Conservation (phyloP, 2,113 vertebrate species). For the Vicugna pacos region DNA sequence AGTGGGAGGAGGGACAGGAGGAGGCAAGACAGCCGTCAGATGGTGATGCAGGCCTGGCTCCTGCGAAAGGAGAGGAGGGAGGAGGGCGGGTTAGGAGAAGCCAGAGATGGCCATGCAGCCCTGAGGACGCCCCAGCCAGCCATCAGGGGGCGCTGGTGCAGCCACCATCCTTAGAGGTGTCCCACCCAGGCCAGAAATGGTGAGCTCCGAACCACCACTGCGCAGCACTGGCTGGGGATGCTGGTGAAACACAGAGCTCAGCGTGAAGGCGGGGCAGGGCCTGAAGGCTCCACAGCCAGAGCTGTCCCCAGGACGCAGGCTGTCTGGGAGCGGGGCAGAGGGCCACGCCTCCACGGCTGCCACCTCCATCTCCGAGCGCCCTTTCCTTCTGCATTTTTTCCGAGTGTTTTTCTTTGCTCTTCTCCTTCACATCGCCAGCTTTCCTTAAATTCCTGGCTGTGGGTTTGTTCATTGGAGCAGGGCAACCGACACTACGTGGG, state of each 20-base stretch:
- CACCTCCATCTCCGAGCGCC: background rate
- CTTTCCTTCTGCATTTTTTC: background rate
- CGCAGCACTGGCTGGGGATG: rapidly evolving
- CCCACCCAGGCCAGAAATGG: rapidly evolving
- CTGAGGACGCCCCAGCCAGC: background rate
- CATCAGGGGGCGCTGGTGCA: rapidly evolving
- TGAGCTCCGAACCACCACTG: rapidly evolving
- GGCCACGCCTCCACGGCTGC: background rate
- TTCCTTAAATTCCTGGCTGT: background rate
- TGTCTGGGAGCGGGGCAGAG: background rate
- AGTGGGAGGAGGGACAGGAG: background rate
- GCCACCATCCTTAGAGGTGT: rapidly evolving
- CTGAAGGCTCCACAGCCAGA: rapidly evolving
- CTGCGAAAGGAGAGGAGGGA: background rate
- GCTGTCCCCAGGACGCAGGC: rapidly evolving
- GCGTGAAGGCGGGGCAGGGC: no score
- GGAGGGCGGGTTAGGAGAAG: background rate
- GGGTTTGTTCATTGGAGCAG: rapidly evolving
- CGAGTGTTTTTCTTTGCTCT: background rate
- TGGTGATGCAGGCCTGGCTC: rapidly evolving
- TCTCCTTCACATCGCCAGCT: background rate
- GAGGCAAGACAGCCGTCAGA: background rate
- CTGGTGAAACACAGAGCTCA: rapidly evolving
- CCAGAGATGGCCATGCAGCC: rapidly evolving
- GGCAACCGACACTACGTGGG: background rate